Conservation (phyloP, 1,140 invertebrate genomes). For the Tetramorium simillimum region DNA sequence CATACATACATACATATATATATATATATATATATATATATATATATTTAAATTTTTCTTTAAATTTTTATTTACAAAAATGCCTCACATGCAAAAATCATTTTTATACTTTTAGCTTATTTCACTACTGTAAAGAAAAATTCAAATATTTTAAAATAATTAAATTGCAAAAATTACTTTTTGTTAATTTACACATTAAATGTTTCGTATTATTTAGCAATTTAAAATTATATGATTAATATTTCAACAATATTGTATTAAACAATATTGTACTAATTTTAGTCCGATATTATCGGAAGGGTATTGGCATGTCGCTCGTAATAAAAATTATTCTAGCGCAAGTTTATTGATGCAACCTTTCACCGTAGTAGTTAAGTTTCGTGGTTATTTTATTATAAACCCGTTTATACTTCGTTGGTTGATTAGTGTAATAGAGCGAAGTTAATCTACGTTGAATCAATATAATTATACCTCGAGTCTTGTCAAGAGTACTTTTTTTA, state of each 20-base stretch:
- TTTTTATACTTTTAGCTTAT: background rate
- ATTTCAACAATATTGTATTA: constrained; percentile 22
- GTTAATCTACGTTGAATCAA: constrained; percentile 26
- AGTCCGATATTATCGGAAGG: background rate
- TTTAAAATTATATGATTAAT: constrained; percentile 31
- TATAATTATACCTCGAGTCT: constrained; percentile 29
- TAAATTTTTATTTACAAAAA: background rate
- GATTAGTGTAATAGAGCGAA: constrained; percentile 33
- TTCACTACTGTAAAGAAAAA: background rate
- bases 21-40: background rate
- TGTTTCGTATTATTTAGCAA: background rate
- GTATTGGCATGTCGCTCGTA: background rate
- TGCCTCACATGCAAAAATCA: background rate
- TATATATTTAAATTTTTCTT: too few relatives aligned
- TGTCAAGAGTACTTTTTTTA: constrained; percentile 5
- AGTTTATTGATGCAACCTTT: constrained; percentile 17
- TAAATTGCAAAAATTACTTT: background rate
- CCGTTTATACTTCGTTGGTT: constrained; percentile 30
- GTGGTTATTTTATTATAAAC: constrained; percentile 35
- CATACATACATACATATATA: too few relatives aligned
- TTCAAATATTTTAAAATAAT: background rate
- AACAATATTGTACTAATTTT: constrained; percentile 46
- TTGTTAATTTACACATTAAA: background rate
- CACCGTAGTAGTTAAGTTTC: constrained; percentile 2
- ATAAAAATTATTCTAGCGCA: constrained; percentile 56